These are phyloP conservation scores for rabbit (Oryctolagus cuniculus) DNA, from an alignment of 2,113 vertebrate species.

Conservation along the genomic window DNA sequence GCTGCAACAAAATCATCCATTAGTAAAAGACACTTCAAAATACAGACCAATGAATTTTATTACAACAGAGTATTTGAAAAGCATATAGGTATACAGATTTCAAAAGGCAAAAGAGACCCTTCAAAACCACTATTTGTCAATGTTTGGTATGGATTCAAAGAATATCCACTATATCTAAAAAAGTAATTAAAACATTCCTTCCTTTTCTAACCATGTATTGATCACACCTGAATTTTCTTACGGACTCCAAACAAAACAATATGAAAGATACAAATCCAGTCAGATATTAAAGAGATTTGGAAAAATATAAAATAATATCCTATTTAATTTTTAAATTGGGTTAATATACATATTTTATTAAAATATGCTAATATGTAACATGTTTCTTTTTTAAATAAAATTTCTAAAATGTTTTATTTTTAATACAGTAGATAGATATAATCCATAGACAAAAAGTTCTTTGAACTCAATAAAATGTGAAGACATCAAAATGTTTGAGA, in stretches of 20 bases:
- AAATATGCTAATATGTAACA: constrained; percentile 25
- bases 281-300: background rate
- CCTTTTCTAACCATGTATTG: constrained; percentile 24
- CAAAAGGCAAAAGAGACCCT: background rate
- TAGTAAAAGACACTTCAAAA: constrained; percentile 43
- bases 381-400: constrained; percentile 1
- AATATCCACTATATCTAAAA: constrained; percentile 3
- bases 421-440: constrained; percentile 30
- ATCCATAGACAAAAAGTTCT: constrained; percentile 1
- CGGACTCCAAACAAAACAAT: constrained; percentile 39
- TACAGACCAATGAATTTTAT: constrained; percentile 38
- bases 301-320: constrained; percentile 36
- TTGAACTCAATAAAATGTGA: constrained; percentile 28
- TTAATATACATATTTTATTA: constrained; percentile 51
- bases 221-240: constrained; percentile 15
- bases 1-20: constrained; percentile 48
- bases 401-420: background rate
- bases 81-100: background rate
- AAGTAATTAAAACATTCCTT: constrained; percentile 6
- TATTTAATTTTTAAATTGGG: background rate
- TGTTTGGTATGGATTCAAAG: background rate
- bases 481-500: constrained; percentile 10
- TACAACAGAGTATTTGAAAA: constrained; percentile 33
- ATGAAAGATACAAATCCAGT: constrained; percentile 46
- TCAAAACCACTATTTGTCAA: constrained; percentile 46